Percentiles rank a stretch among this genome's conserved stretches.
phyloP scores from a whole-genome alignment of 2,888 invertebrate species.

The Coleophora deauratella region DNA sequence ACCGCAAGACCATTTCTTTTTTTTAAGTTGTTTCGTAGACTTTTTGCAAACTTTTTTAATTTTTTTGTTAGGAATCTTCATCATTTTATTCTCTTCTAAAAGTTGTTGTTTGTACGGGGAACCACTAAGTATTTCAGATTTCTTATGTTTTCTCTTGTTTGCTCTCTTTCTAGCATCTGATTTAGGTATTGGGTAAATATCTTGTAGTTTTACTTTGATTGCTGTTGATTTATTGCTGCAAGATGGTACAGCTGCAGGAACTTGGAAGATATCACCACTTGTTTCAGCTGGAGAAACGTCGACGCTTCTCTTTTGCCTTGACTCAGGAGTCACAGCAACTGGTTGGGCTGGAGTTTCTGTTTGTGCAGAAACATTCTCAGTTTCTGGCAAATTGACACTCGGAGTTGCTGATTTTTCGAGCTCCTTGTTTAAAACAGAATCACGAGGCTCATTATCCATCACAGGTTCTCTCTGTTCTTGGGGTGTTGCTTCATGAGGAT shows the following conservation, averaged over 20 bases:
- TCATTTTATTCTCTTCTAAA: neutral
- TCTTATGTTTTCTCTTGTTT: neutral
- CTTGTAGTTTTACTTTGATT: neutral
- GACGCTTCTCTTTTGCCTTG: neutral
- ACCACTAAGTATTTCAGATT: neutral
- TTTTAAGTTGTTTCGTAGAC: neutral
- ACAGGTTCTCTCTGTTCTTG: neutral
- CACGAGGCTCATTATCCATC: neutral
- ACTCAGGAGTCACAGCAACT: neutral
- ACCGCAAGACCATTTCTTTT: neutral
- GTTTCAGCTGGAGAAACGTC: neutral
- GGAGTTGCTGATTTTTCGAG: neutral
- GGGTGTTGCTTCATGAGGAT: neutral
- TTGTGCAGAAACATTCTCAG: neutral
- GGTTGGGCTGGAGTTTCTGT: neutral
- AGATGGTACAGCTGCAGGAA: no score
- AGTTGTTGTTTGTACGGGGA: neutral
- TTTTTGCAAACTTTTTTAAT: neutral
- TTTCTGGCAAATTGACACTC: neutral
- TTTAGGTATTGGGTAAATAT: neutral
- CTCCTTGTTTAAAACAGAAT: neutral
- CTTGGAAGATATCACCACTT: neutral
- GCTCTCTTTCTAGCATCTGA: neutral
- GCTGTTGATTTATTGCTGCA: neutral
- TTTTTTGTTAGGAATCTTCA: neutral